Evolutionary conservation across 2,888 invertebrate species (phyloP).

Genomic region (Mesochorus sp.): DNA sequence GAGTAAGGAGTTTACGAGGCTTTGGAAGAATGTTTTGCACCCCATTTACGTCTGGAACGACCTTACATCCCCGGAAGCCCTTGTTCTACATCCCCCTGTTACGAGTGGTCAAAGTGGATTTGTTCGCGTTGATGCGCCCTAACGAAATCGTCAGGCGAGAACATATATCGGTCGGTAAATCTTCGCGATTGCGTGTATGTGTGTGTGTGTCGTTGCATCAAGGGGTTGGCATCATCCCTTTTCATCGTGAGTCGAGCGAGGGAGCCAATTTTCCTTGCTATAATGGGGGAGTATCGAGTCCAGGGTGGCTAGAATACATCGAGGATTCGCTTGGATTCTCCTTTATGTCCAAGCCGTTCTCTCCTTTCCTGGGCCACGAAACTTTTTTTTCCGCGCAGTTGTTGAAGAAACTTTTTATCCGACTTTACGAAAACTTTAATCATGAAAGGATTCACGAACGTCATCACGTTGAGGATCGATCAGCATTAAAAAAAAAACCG

Average conservation of each 20-base stretch:
- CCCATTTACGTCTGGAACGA: too few relatives aligned
- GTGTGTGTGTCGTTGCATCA: background rate
- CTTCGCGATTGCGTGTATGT: background rate
- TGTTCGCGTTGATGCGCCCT: conserved; percentile 35
- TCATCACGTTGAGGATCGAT: conserved; percentile 9
- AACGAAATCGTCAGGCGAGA: conserved; percentile 24
- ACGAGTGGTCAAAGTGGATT: conserved; percentile 34
- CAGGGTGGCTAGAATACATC: background rate
- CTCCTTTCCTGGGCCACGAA: background rate
- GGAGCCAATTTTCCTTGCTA: conserved; percentile 34
- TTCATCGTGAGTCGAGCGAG: conserved; percentile 5
- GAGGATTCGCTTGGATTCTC: background rate
- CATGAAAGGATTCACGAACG: conserved; percentile 2
- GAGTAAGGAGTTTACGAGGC: too few relatives aligned
- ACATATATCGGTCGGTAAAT: too few relatives aligned
- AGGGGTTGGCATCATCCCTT: background rate
- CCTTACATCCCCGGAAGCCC: too few relatives aligned
- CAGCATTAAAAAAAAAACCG: too few relatives aligned
- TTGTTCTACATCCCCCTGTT: too few relatives aligned
- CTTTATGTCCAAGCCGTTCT: background rate
- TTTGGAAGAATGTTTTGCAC: too few relatives aligned
- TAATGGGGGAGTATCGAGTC: conserved; percentile 31
- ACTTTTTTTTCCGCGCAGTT: too few relatives aligned
- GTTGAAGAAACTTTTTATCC: conserved; percentile 20
- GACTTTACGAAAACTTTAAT: conserved; percentile 18